Base-by-base conservation (phyloP, 2,888 invertebrate genomes). In the Horisme vitalbata region DNA sequence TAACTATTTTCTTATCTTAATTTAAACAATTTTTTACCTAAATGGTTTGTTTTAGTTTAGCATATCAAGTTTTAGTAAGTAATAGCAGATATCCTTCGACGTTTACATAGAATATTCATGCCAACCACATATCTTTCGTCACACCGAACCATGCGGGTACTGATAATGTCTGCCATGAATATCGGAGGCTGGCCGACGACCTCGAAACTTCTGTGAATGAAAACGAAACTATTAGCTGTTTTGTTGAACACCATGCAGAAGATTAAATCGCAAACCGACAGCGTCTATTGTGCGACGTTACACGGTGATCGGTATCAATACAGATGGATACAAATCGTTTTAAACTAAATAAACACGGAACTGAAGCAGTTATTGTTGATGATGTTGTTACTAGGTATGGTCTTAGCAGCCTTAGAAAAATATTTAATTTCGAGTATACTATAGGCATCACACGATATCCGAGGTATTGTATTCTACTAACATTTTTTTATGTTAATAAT, bases 141-240 rank as follows among this genome's bases (percentile, higher is more conserved):
- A 50, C 35, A 44, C 45, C 39, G 48, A 45, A 18, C 21, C 15
- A 59, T 59, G 55, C 59, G 51, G 48, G 52, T n/a, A n/a, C 31
- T 11, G 11, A 26, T 24, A 38, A 33, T 32, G 21, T 35, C 39
- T 31, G 48, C 45, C 35, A 37, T 34, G 31, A 45, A 38, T 12
- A 45, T 38, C 38, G 21, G 30, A 39, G 44, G 35, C 21, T 44
- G 34, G 36, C 21, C 38, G 47, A 35, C 46, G 69, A 61, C 71
- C 72, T 74, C 70, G 66, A 57, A 62, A 27, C 41, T 11, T 34
- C 30, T 48, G 46, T 67, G 68, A 69, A 66, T 68, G 69, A 63
- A 63, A 62, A 50, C 50, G 53, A 45, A 48, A 48, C 55, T 44
- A 58, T 54, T 50, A 44, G 46, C 47, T 47, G 41, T 60, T 69